Evolutionary conservation across 2,888 invertebrate genomes (phyloP), one percentile per base, ranked within the genome.

Genomic region (Lysandra bellargus): DNA sequence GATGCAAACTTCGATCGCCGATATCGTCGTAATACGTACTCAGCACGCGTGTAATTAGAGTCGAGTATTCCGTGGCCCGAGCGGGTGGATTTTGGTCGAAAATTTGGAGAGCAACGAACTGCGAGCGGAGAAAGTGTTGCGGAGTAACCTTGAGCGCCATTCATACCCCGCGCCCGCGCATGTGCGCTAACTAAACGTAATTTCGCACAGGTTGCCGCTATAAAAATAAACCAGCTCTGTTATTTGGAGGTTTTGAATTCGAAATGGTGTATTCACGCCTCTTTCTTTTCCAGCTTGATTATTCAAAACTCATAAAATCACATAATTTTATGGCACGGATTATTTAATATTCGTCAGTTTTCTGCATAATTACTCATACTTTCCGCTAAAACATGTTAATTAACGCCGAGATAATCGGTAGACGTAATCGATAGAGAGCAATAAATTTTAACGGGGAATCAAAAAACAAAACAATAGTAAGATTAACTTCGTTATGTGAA

Each of bases 81-180:
- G 49, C 75, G 76, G 74, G 1, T 14, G 87, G 82, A 80, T 84
- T 81, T 82, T 86, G 86, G 88, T 85, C 88, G 91, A 89, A 89
- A 90, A 93, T 88, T 94, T 93, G 93, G 91, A 91, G 94, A 91
- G 94, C 93, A 93, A 92, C 90, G 94, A 94, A 93, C 94, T 93
- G 87, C 86, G 85, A 83, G 83, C 87, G 88, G 94, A 87, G 94
- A 94, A 94, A 94, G 94, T 94, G 91, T 90, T 93, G 85, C 84
- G 90, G 88, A 88, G 92, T 93, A 94, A 94, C 94, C 94, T 94
- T 94, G 94, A 92, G 93, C 89, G 88, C 86, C 87, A 88, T 88
- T 88, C 89, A 86, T 90, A 90, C 91, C 88, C 86, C 89, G 69
- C 69, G 69, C 69, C 69, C 69, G 64, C 69, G 69, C 90, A 89